Evolutionary conservation across 2,797 vertebrate species (phyloP).

Genomic region (Sphenopsis melanotis): DNA sequence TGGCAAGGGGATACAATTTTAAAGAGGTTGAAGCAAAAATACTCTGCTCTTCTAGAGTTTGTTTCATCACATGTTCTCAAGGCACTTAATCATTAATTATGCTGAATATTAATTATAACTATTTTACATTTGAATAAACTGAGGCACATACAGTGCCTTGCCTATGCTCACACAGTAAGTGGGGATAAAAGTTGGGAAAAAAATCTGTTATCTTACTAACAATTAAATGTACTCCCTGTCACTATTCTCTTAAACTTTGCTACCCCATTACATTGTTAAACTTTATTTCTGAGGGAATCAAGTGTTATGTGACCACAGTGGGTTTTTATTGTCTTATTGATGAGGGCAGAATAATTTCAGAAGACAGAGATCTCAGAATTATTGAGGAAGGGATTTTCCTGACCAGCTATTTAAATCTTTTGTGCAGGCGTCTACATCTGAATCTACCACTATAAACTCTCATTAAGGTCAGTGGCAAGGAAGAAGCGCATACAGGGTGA

Average conservation of each 20-base stretch:
- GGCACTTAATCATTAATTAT: slow-evolving; percentile 63
- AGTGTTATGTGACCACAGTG: not conserved
- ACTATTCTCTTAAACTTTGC: not conserved
- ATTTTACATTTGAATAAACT: slow-evolving; percentile 62
- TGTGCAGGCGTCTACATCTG: not conserved
- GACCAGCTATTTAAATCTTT: not conserved
- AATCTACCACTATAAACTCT: not conserved
- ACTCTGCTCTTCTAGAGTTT: slow-evolving; percentile 39
- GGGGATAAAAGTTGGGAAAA: slow-evolving; percentile 2
- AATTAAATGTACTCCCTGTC: not conserved
- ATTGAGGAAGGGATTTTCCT: not conserved
- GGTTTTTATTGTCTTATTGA: not conserved
- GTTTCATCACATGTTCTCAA: slow-evolving; percentile 68
- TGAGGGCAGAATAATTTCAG: not conserved
- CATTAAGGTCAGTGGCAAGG: not conserved
- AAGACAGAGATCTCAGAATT: not conserved
- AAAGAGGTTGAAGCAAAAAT: slow-evolving; percentile 62
- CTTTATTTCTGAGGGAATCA: not conserved
- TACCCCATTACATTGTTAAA: not conserved
- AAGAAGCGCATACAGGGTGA: not conserved
- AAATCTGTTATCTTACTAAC: not conserved
- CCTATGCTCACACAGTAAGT: slow-evolving; percentile 8
- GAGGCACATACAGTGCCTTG: slow-evolving; percentile 31
- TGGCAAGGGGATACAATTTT: slow-evolving; percentile 62
- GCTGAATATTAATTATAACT: slow-evolving; percentile 65